Conservation (phyloP, 2,113 vertebrate species). For the Oncorhynchus kisutch region DNA sequence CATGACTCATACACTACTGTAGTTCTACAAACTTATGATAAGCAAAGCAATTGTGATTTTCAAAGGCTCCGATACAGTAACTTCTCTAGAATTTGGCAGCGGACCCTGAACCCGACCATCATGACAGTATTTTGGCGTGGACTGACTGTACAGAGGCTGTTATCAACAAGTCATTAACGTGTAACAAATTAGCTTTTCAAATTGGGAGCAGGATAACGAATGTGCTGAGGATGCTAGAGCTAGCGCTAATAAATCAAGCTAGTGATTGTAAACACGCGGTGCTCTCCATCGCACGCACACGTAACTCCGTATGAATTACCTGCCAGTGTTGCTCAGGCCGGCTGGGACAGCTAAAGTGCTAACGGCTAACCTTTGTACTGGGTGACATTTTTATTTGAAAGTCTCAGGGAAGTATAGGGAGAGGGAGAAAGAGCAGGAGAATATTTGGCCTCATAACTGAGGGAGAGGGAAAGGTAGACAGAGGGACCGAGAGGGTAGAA, state of each 20-base stretch:
- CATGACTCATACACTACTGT: slow-evolving; percentile 26
- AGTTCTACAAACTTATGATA: slow-evolving; percentile 51
- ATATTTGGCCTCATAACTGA: too few species aligned
- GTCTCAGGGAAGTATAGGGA: background rate
- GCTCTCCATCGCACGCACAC: slow-evolving; percentile 2
- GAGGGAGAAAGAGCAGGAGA: background rate
- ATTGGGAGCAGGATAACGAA: slow-evolving; percentile 50
- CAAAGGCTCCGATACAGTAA: slow-evolving; percentile 2
- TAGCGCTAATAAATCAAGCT: slow-evolving; percentile 59
- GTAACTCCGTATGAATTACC: slow-evolving; percentile 31
- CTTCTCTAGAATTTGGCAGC: slow-evolving; percentile 27
- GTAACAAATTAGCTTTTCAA: slow-evolving; percentile 65
- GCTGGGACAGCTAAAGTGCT: slow-evolving; percentile 11
- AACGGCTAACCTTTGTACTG: slow-evolving; percentile 25
- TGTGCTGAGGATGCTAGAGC: slow-evolving; percentile 36
- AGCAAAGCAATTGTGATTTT: slow-evolving; percentile 29
- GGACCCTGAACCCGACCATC: slow-evolving; percentile 17
- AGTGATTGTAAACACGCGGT: slow-evolving; percentile 29
- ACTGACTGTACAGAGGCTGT: slow-evolving; percentile 31
- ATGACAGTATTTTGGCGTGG: slow-evolving; percentile 39
- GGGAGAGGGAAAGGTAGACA: background rate
- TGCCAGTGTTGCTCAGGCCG: slow-evolving; percentile 27
- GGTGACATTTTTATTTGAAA: background rate
- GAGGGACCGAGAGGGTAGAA: background rate
- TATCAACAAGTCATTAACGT: slow-evolving; percentile 67